phyloP scores from a whole-genome alignment of 1,140 invertebrate species.

The Telenomus remus region DNA sequence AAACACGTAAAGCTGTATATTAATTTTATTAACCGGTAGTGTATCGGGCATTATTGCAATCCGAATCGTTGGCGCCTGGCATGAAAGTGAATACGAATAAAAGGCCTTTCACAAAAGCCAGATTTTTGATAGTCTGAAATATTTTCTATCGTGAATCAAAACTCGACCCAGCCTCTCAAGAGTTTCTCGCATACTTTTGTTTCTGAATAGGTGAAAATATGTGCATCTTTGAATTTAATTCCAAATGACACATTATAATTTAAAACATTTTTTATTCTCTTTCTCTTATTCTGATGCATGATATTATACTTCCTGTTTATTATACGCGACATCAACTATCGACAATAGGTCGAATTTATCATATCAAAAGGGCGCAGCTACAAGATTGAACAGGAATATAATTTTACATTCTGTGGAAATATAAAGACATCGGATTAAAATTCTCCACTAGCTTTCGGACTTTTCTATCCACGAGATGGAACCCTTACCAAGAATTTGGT shows the following conservation, averaged over 20 bases:
- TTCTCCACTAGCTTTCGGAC: slow-evolving; percentile 39
- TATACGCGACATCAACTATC: slow-evolving; percentile 30
- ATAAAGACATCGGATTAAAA: slow-evolving; percentile 54
- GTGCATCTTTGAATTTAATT: slow-evolving; percentile 40
- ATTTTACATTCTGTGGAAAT: slow-evolving; percentile 50
- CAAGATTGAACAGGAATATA: slow-evolving; percentile 46
- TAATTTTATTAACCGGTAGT: slow-evolving; percentile 10
- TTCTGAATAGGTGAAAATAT: slow-evolving; percentile 41
- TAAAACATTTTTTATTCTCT: slow-evolving; percentile 18
- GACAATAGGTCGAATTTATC: slow-evolving; percentile 43
- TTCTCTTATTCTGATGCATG: neutral
- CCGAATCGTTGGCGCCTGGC: slow-evolving; percentile 16
- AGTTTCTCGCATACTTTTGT: slow-evolving; percentile 22
- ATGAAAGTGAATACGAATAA: slow-evolving; percentile 1
- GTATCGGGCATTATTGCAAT: slow-evolving; percentile 7
- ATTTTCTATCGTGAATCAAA: slow-evolving; percentile 39
- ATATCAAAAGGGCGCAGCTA: slow-evolving; percentile 40
- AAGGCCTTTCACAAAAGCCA: slow-evolving; percentile 14
- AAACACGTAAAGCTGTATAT: neutral
- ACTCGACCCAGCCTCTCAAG: slow-evolving; percentile 1
- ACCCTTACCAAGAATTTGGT: slow-evolving; percentile 38
- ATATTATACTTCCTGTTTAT: slow-evolving; percentile 54
- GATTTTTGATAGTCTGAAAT: slow-evolving; percentile 18
- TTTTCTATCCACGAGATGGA: slow-evolving; percentile 7
- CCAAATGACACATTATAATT: slow-evolving; percentile 37